Conservation (phyloP, 1,140 invertebrate species). For the Vanessa atalanta region DNA sequence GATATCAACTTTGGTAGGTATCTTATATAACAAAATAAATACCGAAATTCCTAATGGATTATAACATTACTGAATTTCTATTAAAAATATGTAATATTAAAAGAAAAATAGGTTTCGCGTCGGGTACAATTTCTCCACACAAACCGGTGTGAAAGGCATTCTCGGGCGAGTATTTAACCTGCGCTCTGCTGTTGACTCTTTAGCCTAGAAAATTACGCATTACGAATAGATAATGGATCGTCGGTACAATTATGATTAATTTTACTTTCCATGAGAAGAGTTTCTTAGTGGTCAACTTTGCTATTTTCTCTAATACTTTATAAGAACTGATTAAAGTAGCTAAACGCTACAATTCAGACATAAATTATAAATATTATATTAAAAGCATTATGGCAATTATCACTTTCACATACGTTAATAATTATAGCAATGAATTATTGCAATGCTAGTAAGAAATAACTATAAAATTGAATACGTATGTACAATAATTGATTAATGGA, state of each 20-base stretch:
- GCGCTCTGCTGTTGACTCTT: slow-evolving; percentile 25
- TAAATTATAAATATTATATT: too few relatives aligned
- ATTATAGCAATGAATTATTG: too few relatives aligned
- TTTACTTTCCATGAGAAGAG: slow-evolving; percentile 13
- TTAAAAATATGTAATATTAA: slow-evolving; percentile 4
- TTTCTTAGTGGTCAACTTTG: not conserved
- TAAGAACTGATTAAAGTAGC: not conserved
- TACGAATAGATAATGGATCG: slow-evolving; percentile 31
- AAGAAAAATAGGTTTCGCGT: slow-evolving; percentile 22
- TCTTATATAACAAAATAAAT: not conserved
- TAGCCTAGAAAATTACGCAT: slow-evolving; percentile 34
- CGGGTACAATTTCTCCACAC: slow-evolving; percentile 31
- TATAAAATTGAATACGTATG: too few relatives aligned
- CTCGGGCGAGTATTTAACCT: slow-evolving; percentile 32
- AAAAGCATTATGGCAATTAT: too few relatives aligned
- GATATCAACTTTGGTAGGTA: too few relatives aligned
- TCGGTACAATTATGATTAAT: slow-evolving; percentile 16
- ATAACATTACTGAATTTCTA: not conserved
- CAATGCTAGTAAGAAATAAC: too few relatives aligned
- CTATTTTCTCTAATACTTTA: not conserved
- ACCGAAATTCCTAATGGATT: not conserved
- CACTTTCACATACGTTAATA: too few relatives aligned
- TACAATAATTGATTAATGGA: too few relatives aligned
- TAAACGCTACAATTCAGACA: too few relatives aligned
- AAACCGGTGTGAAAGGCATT: slow-evolving; percentile 39